Evolutionary conservation across 2,888 invertebrate species (phyloP), one percentile per base, ranked within the genome.

Genomic region (Trissoscelio sp.): DNA sequence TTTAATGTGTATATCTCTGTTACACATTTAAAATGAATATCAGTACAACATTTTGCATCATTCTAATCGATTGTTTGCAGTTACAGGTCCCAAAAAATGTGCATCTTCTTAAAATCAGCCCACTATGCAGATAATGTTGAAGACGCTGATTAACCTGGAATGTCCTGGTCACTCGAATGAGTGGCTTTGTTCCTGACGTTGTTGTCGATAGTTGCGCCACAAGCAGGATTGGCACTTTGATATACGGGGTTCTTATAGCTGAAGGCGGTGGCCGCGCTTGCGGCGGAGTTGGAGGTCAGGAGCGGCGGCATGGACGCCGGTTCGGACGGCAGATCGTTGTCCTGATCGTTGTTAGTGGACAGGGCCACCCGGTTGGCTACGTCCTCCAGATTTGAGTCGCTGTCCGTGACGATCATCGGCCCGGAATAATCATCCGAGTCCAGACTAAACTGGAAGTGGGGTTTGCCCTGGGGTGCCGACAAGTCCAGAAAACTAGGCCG

Each of bases 221-320:
- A 90, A 14, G 91, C 88, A 4, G 95, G 93, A 88, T 95, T 95
- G 11, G 95, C 96, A 81, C 95, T 95, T 88, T 96, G 96, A 88
- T 96, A 96, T 37, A 94, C 93, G 0, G 96, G 96, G 87, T 94
- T 95, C 69, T 95, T 93, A 88, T 96, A 94, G 87, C 94, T 95
- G 91, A 95, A 96, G 79, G 93, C 92, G 1, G 90, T 88, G 6
- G 86, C 86, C 14, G 87, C 86, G 69, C 85, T 88, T n/a, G n/a
- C n/a, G 60, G 86, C 87, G 73, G 90, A 89, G 80, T 90, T 91
- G n/a, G 92, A 85, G 0, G 88, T 86, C 11, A 88, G 91, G 58
- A 93, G 90, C 62, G 93, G 93, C 20, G 93, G 93, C 93, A 93
- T 93, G 66, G 93, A 93, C 48, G 92, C 92, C 6, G 93, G 93